phyloP scores from a whole-genome alignment of 2,797 vertebrate species.

The Malurus leucopterus region DNA sequence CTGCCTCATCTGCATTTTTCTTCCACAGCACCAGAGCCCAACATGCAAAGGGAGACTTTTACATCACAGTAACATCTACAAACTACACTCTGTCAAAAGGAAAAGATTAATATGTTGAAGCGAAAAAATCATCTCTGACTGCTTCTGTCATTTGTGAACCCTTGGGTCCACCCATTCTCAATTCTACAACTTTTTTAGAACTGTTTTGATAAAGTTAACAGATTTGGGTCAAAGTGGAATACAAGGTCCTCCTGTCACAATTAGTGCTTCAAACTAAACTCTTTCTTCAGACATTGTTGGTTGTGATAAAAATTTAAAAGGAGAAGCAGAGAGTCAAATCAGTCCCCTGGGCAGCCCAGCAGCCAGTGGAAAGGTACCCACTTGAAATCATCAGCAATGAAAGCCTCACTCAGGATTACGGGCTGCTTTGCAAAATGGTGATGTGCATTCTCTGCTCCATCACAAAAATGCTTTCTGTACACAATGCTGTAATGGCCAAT shows the following conservation, averaged over 20 bases:
- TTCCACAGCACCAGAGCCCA: background rate
- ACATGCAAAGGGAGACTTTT: background rate
- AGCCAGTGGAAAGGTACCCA: background rate
- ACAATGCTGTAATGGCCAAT: fast-evolving
- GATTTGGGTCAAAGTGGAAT: background rate
- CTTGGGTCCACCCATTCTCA: background rate
- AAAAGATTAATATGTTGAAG: background rate
- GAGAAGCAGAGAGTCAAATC: background rate
- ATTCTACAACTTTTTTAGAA: background rate
- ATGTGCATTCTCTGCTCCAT: background rate
- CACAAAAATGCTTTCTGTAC: background rate
- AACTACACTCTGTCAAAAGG: background rate
- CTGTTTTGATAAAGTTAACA: background rate
- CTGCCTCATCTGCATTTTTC: background rate
- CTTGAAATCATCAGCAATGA: background rate
- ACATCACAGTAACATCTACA: background rate
- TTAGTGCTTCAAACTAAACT: background rate
- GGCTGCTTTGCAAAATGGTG: background rate
- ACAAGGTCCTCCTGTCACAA: background rate
- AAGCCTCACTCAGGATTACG: background rate
- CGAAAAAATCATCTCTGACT: background rate
- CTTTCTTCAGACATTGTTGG: background rate
- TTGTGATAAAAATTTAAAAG: background rate
- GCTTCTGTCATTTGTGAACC: background rate
- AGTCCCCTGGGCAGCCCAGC: background rate